Conservation (phyloP, 2,113 vertebrate species). For the Alosa alosa region DNA sequence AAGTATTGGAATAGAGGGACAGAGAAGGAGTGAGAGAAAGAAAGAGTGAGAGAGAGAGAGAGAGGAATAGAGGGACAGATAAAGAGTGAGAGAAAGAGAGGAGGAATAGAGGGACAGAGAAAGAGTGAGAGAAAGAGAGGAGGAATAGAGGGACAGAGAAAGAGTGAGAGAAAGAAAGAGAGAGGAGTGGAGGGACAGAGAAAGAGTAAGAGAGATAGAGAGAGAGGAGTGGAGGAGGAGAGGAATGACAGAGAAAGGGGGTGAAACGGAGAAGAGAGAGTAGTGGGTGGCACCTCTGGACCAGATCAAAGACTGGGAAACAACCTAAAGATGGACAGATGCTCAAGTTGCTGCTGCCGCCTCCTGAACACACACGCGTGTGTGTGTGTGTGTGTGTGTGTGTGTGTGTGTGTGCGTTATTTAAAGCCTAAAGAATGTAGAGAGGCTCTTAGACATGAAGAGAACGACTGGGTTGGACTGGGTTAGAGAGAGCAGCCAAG, state of each 20-base stretch:
- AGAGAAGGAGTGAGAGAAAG: not conserved
- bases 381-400: not conserved
- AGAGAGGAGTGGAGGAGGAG: no score
- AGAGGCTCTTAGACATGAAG: no score
- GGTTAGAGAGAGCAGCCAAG: not conserved
- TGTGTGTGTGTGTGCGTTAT: no score
- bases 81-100: not conserved
- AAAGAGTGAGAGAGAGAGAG: not conserved
- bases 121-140: not conserved
- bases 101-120: not conserved
- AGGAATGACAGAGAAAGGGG: no score
- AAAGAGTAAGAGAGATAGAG: not conserved
- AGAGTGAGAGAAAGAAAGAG: constrained; percentile 17
- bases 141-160: not conserved
- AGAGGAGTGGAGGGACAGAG: constrained; percentile 25
- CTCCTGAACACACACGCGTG: no score
- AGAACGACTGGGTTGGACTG: no score
- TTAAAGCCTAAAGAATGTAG: no score
- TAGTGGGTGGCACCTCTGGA: no score
- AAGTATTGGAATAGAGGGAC: not conserved
- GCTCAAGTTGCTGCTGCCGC: no score
- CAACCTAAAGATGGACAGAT: no score
- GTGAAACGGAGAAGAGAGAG: no score
- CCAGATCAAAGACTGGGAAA: no score
- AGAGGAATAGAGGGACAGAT: not conserved